Conservation (phyloP, 2,797 vertebrate species). For the Rhynchotus rufescens region DNA sequence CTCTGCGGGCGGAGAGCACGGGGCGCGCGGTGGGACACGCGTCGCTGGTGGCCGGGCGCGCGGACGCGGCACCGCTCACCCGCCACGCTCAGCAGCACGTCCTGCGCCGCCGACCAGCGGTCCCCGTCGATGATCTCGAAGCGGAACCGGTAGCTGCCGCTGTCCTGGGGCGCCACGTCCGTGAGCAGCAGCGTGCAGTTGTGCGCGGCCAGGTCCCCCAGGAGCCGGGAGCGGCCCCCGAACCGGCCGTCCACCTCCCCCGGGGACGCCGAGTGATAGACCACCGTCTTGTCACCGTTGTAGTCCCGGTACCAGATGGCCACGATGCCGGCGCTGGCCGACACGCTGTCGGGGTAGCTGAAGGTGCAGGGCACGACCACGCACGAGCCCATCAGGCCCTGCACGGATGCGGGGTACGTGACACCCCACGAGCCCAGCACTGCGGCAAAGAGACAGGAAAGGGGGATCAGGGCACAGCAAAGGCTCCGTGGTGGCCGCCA, state of each 20-base stretch:
- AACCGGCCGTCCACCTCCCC: background rate
- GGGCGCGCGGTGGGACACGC: no score
- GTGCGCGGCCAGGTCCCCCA: background rate
- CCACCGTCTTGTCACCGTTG: rapidly evolving
- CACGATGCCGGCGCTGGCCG: background rate
- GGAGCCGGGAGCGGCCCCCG: conserved; percentile 24
- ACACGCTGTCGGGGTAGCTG: conserved; percentile 16
- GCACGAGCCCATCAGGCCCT: conserved; percentile 59
- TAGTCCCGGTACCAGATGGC: conserved; percentile 80
- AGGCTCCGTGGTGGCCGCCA: background rate
- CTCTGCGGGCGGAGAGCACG: conserved; percentile 46
- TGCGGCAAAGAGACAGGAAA: background rate
- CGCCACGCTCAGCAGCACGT: conserved; percentile 33
- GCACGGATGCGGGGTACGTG: conserved; percentile 5
- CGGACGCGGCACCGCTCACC: conserved; percentile 28
- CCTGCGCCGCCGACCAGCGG: conserved; percentile 58
- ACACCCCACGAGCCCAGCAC: conserved; percentile 61
- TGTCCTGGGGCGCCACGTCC: conserved; percentile 18
- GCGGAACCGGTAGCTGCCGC: conserved; percentile 74
- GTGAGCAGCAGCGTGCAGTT: conserved; percentile 72
- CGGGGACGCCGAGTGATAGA: conserved; percentile 38
- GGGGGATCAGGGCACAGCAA: background rate
- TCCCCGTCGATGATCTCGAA: conserved; percentile 71
- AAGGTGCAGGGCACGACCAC: conserved; percentile 77
- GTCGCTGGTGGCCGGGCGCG: rapidly evolving